Percentiles rank a stretch among this genome's conserved stretches.
These are phyloP conservation scores for Staurois parvus DNA, from an alignment of 2,797 vertebrate species.

Conservation along the genomic window DNA sequence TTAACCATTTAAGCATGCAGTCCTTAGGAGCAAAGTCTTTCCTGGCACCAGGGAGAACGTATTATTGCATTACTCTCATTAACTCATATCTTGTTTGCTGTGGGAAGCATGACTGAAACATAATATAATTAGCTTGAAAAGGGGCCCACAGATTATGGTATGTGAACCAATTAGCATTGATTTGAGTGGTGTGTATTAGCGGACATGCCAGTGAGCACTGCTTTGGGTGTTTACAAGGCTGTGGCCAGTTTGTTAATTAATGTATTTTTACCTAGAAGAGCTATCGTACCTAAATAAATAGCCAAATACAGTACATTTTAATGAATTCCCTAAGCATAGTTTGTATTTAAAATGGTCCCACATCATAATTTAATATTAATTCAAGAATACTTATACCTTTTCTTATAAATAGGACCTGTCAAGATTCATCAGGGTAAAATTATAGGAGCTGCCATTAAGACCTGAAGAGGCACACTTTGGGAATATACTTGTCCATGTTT, in stretches of 20 bases:
- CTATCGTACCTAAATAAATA: neutral
- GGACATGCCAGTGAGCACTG: neutral
- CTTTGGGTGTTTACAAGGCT: neutral
- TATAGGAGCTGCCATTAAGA: too few relatives aligned
- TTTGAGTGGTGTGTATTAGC: neutral
- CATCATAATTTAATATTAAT: too few relatives aligned
- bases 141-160: neutral
- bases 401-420: too few relatives aligned
- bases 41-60: neutral
- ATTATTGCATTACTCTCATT: conserved; percentile 6
- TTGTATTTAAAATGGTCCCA: too few relatives aligned
- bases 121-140: conserved; percentile 38
- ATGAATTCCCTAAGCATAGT: too few relatives aligned
- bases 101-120: neutral
- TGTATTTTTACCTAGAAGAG: neutral
- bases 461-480: too few relatives aligned
- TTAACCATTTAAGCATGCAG: neutral
- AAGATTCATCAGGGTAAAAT: too few relatives aligned
- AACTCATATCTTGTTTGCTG: neutral
- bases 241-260: neutral
- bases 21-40: neutral
- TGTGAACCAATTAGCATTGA: conserved; percentile 35
- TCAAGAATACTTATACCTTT: too few relatives aligned
- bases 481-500: too few relatives aligned
- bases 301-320: too few relatives aligned